Evolutionary conservation across 2,797 vertebrate species (phyloP).

Genomic region (Pelobates cultripes): DNA sequence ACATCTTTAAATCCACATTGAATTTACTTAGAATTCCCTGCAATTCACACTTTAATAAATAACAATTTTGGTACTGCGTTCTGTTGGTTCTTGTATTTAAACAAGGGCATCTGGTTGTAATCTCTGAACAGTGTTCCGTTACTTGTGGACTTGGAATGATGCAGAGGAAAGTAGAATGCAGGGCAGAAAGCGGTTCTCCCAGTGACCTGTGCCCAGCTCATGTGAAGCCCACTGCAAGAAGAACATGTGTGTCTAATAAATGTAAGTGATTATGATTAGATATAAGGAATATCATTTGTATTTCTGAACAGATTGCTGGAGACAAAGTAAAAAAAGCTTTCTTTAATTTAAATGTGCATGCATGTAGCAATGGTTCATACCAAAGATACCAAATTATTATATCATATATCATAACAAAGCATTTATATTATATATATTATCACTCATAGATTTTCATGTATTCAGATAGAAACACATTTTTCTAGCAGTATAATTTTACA

Average conservation of each 20-base stretch:
- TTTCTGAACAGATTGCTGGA: too few relatives aligned
- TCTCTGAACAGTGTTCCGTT: slow-evolving; percentile 83
- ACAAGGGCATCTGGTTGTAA: slow-evolving; percentile 41
- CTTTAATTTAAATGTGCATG: too few relatives aligned
- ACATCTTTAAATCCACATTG: too few relatives aligned
- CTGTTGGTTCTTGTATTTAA: slow-evolving; percentile 38
- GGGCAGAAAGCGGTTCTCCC: slow-evolving; percentile 72
- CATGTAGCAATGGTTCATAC: too few relatives aligned
- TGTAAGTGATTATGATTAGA: slow-evolving; percentile 77
- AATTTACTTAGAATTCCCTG: neutral
- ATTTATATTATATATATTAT: too few relatives aligned
- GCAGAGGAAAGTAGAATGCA: slow-evolving; percentile 83
- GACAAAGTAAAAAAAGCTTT: too few relatives aligned
- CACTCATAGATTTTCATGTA: too few relatives aligned
- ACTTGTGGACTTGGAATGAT: slow-evolving; percentile 85
- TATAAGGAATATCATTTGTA: neutral
- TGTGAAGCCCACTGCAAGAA: slow-evolving; percentile 81
- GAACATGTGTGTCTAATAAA: slow-evolving; percentile 77
- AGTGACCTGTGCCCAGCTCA: slow-evolving; percentile 81
- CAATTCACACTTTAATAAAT: neutral
- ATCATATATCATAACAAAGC: too few relatives aligned
- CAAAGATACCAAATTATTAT: too few relatives aligned
- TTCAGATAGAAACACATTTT: too few relatives aligned
- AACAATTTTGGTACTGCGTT: neutral
- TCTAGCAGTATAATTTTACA: too few relatives aligned